A percentile compares a stretch with the other conserved stretches of the same genome.
phyloP scores from a whole-genome alignment of 1,140 invertebrate species.

The Cherax destructor region DNA sequence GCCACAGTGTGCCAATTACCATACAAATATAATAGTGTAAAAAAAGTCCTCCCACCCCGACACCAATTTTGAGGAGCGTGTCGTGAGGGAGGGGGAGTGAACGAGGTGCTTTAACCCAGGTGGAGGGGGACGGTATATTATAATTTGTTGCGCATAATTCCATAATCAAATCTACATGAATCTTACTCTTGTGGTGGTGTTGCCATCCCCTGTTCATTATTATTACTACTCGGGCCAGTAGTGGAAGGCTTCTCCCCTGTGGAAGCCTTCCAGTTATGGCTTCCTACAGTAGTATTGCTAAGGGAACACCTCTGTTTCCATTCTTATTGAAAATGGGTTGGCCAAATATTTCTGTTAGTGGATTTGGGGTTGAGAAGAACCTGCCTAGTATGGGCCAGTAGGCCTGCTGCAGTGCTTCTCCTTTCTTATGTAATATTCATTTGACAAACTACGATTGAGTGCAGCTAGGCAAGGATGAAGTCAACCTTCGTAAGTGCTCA shows the following conservation, averaged over 20 bases:
- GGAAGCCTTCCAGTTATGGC: background rate
- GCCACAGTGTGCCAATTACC: constrained; percentile 22
- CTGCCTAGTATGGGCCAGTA: too few relatives aligned
- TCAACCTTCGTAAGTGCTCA: background rate
- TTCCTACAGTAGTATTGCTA: background rate
- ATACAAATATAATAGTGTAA: constrained; percentile 37
- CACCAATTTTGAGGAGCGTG: background rate
- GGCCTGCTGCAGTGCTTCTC: too few relatives aligned
- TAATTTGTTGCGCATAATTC: constrained; percentile 56
- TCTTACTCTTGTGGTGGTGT: constrained; percentile 3
- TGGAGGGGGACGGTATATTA: constrained; percentile 14
- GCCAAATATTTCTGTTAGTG: too few relatives aligned
- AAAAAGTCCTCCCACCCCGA: constrained; percentile 12
- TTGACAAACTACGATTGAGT: background rate
- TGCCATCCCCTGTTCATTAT: background rate
- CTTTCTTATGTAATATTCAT: background rate
- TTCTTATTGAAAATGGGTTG: too few relatives aligned
- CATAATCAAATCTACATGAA: constrained; percentile 58
- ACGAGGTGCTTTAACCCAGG: constrained; percentile 4
- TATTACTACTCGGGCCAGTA: background rate
- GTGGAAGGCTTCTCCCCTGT: background rate
- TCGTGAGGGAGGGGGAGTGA: background rate
- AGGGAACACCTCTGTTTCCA: background rate
- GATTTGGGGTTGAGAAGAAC: too few relatives aligned
- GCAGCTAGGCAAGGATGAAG: background rate